A percentile compares a stretch with the other conserved stretches of the same genome.
These are phyloP conservation scores for Selenia dentaria DNA, from an alignment of 2,888 invertebrate genomes.

Conservation along the genomic window DNA sequence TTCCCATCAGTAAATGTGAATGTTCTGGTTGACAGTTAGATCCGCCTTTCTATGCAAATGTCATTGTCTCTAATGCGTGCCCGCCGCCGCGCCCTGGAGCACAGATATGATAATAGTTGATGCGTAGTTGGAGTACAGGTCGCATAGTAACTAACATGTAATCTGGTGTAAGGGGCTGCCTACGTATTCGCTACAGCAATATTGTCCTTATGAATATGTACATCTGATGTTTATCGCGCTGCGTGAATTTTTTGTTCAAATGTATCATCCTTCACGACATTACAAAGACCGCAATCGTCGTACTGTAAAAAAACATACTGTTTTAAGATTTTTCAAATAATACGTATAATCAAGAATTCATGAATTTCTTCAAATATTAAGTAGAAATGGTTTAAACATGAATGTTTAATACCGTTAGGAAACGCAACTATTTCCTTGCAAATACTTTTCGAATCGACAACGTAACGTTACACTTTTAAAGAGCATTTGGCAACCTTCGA, in stretches of 20 bases:
- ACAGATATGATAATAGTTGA: neutral
- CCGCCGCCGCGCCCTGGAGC: slow-evolving; percentile 62
- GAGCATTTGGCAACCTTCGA: slow-evolving; percentile 35
- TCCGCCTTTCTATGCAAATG: slow-evolving; percentile 79
- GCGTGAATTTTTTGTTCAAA: slow-evolving; percentile 43
- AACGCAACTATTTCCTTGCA: slow-evolving; percentile 17
- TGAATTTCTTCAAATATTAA: too few species aligned
- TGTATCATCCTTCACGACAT: slow-evolving; percentile 1
- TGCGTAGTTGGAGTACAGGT: neutral
- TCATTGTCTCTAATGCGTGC: slow-evolving; percentile 79
- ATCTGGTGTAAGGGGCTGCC: slow-evolving; percentile 48
- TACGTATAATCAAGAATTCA: too few species aligned
- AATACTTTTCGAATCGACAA: slow-evolving; percentile 25
- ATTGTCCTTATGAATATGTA: slow-evolving; percentile 76
- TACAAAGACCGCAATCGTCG: neutral
- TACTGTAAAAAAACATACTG: too few species aligned
- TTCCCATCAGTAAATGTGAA: slow-evolving; percentile 77
- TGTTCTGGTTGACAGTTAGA: slow-evolving; percentile 77
- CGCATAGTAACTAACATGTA: neutral
- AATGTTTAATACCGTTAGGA: neutral
- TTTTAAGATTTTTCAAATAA: too few species aligned
- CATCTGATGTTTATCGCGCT: slow-evolving; percentile 34
- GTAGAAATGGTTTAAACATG: too few species aligned
- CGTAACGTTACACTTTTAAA: slow-evolving; percentile 29
- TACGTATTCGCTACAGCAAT: slow-evolving; percentile 66